Evolutionary conservation across 30 jellyfish, hydroid and myxozoan species (phyloP).

Genomic region (Hydractinia symbiolongicarpus): DNA sequence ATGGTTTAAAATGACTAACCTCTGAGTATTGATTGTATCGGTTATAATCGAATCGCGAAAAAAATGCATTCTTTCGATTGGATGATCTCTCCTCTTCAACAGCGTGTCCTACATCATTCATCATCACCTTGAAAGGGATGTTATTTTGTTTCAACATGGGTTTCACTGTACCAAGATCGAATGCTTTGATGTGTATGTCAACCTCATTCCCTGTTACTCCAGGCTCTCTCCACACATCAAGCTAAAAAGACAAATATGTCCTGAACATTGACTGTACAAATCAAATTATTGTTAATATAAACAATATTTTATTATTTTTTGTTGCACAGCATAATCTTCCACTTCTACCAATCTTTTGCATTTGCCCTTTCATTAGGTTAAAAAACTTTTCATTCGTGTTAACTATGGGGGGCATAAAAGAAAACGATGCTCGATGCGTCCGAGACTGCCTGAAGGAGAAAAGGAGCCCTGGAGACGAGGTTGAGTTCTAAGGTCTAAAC

Average conservation of each 20-base stretch:
- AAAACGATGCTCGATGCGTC: neutral
- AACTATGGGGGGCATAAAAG: neutral
- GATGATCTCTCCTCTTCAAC: slow-evolving; percentile 55
- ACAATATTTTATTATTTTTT: neutral
- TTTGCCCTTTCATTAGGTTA: neutral
- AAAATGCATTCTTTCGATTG: slow-evolving; percentile 25
- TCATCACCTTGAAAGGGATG: slow-evolving; percentile 34
- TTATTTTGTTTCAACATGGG: slow-evolving; percentile 46
- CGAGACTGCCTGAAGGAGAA: neutral
- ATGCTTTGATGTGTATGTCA: slow-evolving; percentile 49
- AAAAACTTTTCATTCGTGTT: neutral
- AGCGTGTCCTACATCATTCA: slow-evolving; percentile 66
- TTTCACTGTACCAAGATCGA: slow-evolving; percentile 27
- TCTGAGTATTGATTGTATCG: slow-evolving; percentile 43
- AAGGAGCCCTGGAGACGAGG: neutral
- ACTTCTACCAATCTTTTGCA: neutral
- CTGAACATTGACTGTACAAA: neutral
- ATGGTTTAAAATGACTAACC: slow-evolving; percentile 25
- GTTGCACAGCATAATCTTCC: neutral
- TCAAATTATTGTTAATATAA: neutral
- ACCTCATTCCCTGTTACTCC: slow-evolving; percentile 57
- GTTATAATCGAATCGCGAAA: slow-evolving; percentile 57
- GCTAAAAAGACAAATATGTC: slow-evolving; percentile 25
- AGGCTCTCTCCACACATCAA: slow-evolving; percentile 88
- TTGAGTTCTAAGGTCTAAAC: neutral